These are phyloP conservation scores for Spodoptera exigua DNA, from an alignment of 2,888 invertebrate species.

Conservation along the genomic window DNA sequence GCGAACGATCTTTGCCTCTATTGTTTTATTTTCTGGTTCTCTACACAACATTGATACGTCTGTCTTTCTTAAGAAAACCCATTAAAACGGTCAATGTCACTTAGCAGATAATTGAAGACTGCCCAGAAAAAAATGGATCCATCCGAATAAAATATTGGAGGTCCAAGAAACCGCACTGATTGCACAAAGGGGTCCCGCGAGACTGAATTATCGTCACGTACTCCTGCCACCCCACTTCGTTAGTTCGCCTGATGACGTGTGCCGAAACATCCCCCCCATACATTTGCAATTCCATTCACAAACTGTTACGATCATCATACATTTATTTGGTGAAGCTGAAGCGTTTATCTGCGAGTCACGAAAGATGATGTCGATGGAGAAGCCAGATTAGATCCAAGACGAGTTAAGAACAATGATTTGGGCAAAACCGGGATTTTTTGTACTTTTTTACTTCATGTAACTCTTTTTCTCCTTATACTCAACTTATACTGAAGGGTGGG, in stretches of 20 bases:
- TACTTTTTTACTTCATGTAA: too few species aligned
- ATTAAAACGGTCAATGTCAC: constrained; percentile 9
- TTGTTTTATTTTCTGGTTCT: constrained; percentile 1
- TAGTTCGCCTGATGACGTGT: constrained; percentile 70
- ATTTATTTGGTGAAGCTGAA: constrained; percentile 36
- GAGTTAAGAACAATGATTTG: too few species aligned
- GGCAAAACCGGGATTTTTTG: too few species aligned
- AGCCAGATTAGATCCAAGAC: neutral
- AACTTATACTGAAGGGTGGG: too few species aligned
- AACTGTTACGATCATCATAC: constrained; percentile 44
- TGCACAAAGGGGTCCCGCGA: constrained; percentile 86
- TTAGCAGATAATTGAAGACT: constrained; percentile 21
- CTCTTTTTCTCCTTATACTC: too few species aligned
- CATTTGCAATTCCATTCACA: constrained; percentile 62
- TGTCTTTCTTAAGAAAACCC: neutral
- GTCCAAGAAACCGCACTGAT: constrained; percentile 86
- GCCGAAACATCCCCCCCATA: constrained; percentile 54
- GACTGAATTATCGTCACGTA: constrained; percentile 86
- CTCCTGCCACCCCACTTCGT: constrained; percentile 78
- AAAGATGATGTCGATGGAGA: constrained; percentile 1
- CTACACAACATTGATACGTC: constrained; percentile 2
- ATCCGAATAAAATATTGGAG: constrained; percentile 70
- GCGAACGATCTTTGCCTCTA: constrained; percentile 8
- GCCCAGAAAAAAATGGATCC: constrained; percentile 65
- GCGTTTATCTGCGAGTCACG: constrained; percentile 16